Percentiles rank a stretch among this genome's conserved stretches.
These are phyloP conservation scores for Neodiprion virginianus DNA, from an alignment of 1,140 invertebrate species.

Conservation along the genomic window DNA sequence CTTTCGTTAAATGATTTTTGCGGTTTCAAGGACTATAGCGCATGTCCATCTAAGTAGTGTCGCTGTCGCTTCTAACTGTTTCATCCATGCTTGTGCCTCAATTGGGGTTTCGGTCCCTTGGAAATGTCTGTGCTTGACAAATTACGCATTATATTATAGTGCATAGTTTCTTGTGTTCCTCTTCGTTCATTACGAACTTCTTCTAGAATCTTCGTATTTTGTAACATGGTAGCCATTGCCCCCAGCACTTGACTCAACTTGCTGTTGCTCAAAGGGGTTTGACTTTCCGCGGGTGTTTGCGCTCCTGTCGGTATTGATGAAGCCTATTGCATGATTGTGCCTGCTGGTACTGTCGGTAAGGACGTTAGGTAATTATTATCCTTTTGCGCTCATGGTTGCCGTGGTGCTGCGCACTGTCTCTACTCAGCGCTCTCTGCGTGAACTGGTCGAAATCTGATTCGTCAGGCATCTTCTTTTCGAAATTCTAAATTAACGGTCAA, in stretches of 20 bases:
- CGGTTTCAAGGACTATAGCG: constrained; percentile 23
- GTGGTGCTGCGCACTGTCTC: background rate
- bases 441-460: background rate
- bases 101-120: constrained; percentile 15
- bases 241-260: background rate
- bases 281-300: background rate
- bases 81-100: constrained; percentile 19
- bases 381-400: background rate
- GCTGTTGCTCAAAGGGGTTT: background rate
- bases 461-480: background rate
- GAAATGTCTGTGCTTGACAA: background rate
- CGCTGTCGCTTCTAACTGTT: constrained; percentile 15
- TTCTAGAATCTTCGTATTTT: background rate
- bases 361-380: background rate
- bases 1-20: constrained; percentile 19
- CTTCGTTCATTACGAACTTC: background rate
- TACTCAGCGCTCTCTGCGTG: background rate
- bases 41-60: constrained; percentile 19
- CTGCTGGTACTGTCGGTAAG: background rate
- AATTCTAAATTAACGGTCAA: background rate
- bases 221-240: background rate
- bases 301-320: background rate
- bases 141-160: background rate
- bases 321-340: background rate
- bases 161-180: background rate